These are phyloP conservation scores for Poeciliopsis presidionis DNA, from an alignment of 2,797 vertebrate genomes.

Conservation along the genomic window DNA sequence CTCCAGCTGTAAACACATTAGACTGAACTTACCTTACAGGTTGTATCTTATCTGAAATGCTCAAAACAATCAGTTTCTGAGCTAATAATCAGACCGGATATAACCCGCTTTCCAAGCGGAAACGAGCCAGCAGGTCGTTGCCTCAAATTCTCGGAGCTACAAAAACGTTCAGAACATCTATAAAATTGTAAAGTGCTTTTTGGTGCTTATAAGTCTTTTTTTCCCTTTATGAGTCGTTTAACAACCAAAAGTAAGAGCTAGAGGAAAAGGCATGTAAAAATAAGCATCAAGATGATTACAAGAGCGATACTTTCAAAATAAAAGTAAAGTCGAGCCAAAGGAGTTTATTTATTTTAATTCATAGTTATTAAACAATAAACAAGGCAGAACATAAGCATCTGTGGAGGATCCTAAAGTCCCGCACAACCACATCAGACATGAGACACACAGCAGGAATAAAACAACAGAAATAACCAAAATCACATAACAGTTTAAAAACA, in stretches of 20 bases:
- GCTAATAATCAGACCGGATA: slow-evolving; percentile 49
- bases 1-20: rapidly evolving
- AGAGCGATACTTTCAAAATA: background rate
- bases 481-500: too few species aligned
- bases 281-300: background rate
- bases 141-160: background rate
- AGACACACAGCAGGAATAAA: too few species aligned
- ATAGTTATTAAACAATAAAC: too few species aligned
- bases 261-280: background rate
- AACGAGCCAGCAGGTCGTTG: background rate
- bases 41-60: slow-evolving; percentile 29
- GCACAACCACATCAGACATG: too few species aligned
- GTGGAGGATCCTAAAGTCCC: too few species aligned
- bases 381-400: too few species aligned
- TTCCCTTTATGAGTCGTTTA: background rate
- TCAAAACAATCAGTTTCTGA: slow-evolving; percentile 33
- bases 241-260: background rate
- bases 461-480: too few species aligned
- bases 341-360: too few species aligned
- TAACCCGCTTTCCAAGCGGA: slow-evolving; percentile 8
- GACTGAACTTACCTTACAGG: slow-evolving; percentile 11
- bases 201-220: too few species aligned
- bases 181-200: background rate
- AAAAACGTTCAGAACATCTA: background rate
- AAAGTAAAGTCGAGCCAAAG: background rate